Evolutionary conservation across 2,797 vertebrate genomes (phyloP), one percentile per base, ranked within the genome.

Genomic region (Scolopax bukidnonensis): DNA sequence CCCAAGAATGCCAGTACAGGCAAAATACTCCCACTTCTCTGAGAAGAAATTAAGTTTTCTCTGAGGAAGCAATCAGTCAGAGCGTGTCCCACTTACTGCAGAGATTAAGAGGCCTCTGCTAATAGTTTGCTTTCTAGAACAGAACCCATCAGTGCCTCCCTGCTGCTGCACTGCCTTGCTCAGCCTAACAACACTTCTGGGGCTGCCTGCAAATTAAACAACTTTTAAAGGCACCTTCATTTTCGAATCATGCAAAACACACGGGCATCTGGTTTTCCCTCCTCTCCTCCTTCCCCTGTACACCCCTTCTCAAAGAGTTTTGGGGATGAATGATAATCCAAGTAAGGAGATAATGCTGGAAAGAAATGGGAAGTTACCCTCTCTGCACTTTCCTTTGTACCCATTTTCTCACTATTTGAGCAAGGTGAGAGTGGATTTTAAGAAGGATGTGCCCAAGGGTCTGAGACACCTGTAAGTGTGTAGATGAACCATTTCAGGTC

Each of bases 1-100:
- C 33, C 47, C 63, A 36, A 89, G 85, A 96, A 95, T 78, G 90
- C 84, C 69, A 45, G 57, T 43, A 63, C 33, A 90, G 78, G 43
- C 51, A 36, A 84, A 82, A 90, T 20, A 64, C 53, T 82, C 82
- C 87, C 33, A 3, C 53, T 33, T 68, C 63, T 81, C 85, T 75
- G 63, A 65, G 84, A 67, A 89, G 68, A 84, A 95, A 96, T 65
- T n/a, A 67, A 20, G 16, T 86, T 97, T 96, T 65, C 87, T 85
- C 90, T 15, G 25, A 77, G 70, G 78, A 87, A 82, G 75, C 28
- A 81, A 93, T 89, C 87, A 93, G 45, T 79, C 89, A 95, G 95
- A 91, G 76, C 3, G 3, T 24, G 51, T 82, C 82, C 71, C 81
- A 68, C 68, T 89, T 32, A 73, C 57, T 45, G 68, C 78, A 61